Evolutionary conservation across 2,113 vertebrate species (phyloP), one percentile per base, ranked within the genome.

Genomic region (Elgaria multicarinata): DNA sequence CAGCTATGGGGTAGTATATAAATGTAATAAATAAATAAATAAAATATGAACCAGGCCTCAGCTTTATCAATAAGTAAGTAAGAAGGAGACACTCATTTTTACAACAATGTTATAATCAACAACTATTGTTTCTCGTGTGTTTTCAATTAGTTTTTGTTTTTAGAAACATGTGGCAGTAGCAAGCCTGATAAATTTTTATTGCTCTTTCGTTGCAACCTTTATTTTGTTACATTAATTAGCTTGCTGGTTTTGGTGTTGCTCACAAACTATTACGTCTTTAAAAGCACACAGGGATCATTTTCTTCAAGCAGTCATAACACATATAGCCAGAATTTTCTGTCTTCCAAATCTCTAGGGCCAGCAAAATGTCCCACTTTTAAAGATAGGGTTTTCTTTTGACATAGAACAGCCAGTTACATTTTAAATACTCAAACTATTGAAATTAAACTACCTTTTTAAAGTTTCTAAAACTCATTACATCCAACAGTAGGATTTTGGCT

Each of bases 221-320:
- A 75, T 77, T 92, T 90, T 89, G 85, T 80, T 77, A 50, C 28
- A 75, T 64, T 86, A 80, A 46, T 85, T 64, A n/a, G 2, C 42
- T 64, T 78, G 9, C 80, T 83, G 86, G 3, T 72, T 84, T 92
- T 89, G 9, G 71, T 88, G 16, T 16, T 84, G 1, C 14, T 91
- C 82, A 6, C 3, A 88, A 87, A 88, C 67, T 44, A 0, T 78
- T 1, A 81, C 4, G 72, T 89, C 2, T 28, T 89, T 91, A 53
- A 20, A 86, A 22, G 5, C 46, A 33, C 44, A 77, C 5, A 53
- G 7, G 36, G 77, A 5, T 88, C 67, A 28, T 89, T 89, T 72
- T 46, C 24, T 22, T 42, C 10, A 66, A 58, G 0, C 9, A 87
- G 92, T 69, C 2, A 20, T 50, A 50, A 31, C 26, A 24, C 36